These are phyloP conservation scores for Propithecus perrieri DNA, from an alignment of 2,797 vertebrate genomes.

Conservation along the genomic window DNA sequence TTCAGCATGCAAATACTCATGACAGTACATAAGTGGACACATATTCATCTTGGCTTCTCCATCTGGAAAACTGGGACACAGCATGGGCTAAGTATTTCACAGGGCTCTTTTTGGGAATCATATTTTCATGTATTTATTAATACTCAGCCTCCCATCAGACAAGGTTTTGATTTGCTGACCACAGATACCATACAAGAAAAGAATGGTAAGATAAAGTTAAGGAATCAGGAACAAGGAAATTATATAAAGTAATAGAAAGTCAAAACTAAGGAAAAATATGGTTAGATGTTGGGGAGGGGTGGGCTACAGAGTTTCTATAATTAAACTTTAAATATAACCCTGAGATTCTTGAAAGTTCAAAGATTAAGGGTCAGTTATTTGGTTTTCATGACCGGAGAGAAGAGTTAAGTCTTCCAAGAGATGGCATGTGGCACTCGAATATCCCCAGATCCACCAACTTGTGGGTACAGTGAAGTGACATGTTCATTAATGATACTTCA, in stretches of 20 bases:
- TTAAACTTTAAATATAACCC: neutral
- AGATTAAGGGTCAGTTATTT: neutral
- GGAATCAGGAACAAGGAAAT: neutral
- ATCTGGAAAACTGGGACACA: neutral
- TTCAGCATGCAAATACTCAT: neutral
- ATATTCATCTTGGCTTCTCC: neutral
- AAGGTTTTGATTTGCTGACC: neutral
- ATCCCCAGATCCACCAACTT: too few species aligned
- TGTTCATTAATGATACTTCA: neutral
- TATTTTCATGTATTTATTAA: neutral
- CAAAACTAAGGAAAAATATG: neutral
- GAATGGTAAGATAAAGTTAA: neutral
- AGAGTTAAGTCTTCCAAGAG: neutral
- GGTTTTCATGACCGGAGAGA: neutral
- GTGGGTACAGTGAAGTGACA: neutral
- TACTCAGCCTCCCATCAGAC: neutral
- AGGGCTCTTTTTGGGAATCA: neutral
- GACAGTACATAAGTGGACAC: neutral
- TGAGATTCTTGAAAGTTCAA: neutral
- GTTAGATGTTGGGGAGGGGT: neutral
- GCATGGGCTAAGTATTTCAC: neutral
- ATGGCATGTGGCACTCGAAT: neutral
- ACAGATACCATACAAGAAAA: neutral
- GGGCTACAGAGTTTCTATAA: neutral
- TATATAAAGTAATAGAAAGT: neutral